A percentile compares a stretch with the other conserved stretches of the same genome.
phyloP scores from a whole-genome alignment of 2,113 vertebrate species.

The Callospermophilus lateralis region DNA sequence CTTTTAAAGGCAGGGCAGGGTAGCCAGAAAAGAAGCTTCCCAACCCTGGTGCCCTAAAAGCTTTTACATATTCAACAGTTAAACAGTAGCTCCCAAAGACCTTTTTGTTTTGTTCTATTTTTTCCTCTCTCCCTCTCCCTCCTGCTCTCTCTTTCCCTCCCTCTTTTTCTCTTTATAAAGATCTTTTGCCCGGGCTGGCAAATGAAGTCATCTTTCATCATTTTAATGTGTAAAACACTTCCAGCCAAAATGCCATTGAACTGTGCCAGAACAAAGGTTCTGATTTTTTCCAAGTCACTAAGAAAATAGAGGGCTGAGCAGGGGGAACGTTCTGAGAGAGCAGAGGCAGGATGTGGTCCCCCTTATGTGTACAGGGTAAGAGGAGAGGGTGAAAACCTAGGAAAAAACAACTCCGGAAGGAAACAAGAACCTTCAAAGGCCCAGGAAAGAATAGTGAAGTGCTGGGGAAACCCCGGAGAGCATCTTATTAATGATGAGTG shows the following conservation, averaged over 20 bases:
- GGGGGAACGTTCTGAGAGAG: background rate
- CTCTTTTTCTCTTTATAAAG: background rate
- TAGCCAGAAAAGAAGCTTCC: background rate
- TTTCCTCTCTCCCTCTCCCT: no score
- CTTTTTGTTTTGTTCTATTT: background rate
- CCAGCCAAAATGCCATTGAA: constrained; percentile 57
- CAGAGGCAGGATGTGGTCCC: background rate
- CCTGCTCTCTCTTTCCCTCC: no score
- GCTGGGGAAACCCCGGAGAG: background rate
- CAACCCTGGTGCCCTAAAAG: background rate
- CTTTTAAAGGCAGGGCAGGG: background rate
- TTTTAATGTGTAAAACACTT: constrained; percentile 68
- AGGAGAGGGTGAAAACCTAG: background rate
- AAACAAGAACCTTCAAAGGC: background rate
- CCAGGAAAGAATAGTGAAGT: background rate
- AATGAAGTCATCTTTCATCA: constrained; percentile 61
- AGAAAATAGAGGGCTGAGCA: constrained; percentile 19
- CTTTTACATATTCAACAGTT: constrained; percentile 35
- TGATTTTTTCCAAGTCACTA: constrained; percentile 58
- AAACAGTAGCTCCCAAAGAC: constrained; percentile 33
- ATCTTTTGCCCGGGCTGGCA: constrained; percentile 62
- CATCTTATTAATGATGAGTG: background rate
- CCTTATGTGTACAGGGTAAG: background rate
- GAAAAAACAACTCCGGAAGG: background rate
- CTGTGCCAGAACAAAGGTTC: constrained; percentile 35